A percentile compares a stretch with the other conserved stretches of the same genome.
phyloP scores from a whole-genome alignment of 2,797 vertebrate species.

The Iguana delicatissima region DNA sequence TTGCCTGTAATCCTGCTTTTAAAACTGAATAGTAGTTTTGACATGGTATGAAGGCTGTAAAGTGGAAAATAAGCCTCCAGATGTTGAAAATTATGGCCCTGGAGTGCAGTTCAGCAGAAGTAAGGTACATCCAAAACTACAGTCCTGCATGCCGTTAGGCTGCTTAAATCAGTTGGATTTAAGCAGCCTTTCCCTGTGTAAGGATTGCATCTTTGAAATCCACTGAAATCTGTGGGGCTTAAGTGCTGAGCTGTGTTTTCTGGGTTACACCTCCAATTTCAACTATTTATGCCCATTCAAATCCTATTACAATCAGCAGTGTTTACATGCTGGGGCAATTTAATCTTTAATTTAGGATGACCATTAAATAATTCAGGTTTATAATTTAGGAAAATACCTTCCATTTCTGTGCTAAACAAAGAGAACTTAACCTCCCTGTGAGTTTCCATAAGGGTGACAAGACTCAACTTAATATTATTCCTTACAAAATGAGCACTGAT shows the following conservation, averaged over 20 bases:
- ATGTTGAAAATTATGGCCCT: constrained; percentile 15
- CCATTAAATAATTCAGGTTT: neutral
- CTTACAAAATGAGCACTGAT: constrained; percentile 4
- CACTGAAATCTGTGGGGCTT: neutral
- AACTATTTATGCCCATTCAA: neutral
- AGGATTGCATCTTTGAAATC: constrained; percentile 12
- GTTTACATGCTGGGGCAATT: neutral
- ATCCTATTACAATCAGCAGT: constrained; percentile 8
- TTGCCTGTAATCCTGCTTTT: constrained; percentile 23
- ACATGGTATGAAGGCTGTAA: constrained; percentile 14
- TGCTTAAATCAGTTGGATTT: constrained; percentile 32
- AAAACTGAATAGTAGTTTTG: constrained; percentile 26
- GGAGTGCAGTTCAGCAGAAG: neutral
- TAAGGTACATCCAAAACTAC: constrained; percentile 8
- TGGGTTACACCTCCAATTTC: neutral
- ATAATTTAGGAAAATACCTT: neutral
- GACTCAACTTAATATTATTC: neutral
- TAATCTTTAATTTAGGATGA: constrained; percentile 22
- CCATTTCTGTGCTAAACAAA: neutral
- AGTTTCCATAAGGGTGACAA: neutral
- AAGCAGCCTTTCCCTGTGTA: neutral
- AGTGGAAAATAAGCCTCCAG: constrained; percentile 28
- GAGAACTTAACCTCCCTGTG: neutral
- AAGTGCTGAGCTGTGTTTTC: neutral
- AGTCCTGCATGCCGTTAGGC: neutral